Percentiles rank a stretch among this genome's conserved stretches.
Evolutionary conservation across 2,888 invertebrate genomes (phyloP).

Genomic region (Zaprionus bogoriensis): DNA sequence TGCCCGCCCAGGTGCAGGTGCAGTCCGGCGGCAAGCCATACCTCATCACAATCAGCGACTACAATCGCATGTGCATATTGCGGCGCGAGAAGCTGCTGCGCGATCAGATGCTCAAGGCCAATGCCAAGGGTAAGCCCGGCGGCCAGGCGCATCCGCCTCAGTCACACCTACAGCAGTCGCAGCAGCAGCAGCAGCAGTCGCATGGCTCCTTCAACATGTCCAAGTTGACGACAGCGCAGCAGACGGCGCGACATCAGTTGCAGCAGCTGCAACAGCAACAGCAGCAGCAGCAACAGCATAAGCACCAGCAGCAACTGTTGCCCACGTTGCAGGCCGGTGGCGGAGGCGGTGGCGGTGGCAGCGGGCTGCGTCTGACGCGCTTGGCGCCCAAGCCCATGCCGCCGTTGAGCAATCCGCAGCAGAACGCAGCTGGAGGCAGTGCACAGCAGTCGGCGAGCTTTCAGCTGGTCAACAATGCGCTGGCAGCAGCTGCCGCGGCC

Average conservation of each 20-base stretch:
- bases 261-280: slow-evolving; percentile 57
- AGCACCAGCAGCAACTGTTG: slow-evolving; percentile 41
- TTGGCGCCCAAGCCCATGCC: slow-evolving; percentile 62
- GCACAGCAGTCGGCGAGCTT: slow-evolving; percentile 30
- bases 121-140: slow-evolving; percentile 44
- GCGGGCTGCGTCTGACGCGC: slow-evolving; percentile 44
- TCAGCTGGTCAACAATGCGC: slow-evolving; percentile 63
- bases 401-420: slow-evolving; percentile 62
- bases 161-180: slow-evolving; percentile 67
- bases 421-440: slow-evolving; percentile 14
- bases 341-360: slow-evolving; percentile 23
- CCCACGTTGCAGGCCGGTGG: slow-evolving; percentile 45
- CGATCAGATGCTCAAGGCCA: slow-evolving; percentile 83
- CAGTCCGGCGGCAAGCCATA: slow-evolving; percentile 91
- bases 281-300: slow-evolving; percentile 36
- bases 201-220: slow-evolving; percentile 22
- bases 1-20: slow-evolving; percentile 88
- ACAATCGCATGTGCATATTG: slow-evolving; percentile 90
- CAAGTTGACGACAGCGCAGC: slow-evolving; percentile 37
- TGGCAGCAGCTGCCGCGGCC: slow-evolving; percentile 36
- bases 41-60: slow-evolving; percentile 90
- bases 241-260: slow-evolving; percentile 56
- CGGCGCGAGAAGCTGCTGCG: slow-evolving; percentile 87
- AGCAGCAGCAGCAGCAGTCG: slow-evolving; percentile 42
- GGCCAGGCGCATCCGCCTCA: slow-evolving; percentile 42